Evolutionary conservation across 2,113 vertebrate species (phyloP), one percentile per base, ranked within the genome.

Genomic region (Ploceus nigricollis): DNA sequence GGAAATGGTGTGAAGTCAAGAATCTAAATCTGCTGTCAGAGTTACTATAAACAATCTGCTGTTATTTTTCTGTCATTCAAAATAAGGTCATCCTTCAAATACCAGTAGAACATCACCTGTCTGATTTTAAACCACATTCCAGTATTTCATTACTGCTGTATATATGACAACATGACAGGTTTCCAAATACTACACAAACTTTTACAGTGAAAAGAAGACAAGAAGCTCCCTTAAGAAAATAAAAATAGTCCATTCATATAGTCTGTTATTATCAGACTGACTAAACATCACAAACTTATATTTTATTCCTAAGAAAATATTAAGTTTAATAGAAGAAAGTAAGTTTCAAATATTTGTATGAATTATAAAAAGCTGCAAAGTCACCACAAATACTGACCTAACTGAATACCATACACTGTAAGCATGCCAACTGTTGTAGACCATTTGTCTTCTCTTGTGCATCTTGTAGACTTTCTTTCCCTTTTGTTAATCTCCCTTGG

Each of bases 401-500:
- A 61, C 15, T 77, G 37, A 94, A 75, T 47, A 63, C 25, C 21
- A 8, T 3, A 50, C 27, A 10, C 56, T 54, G 60, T 63, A 44
- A 95, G 24, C 24, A 31, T 9, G 27, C 33, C 57, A 53, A 80
- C 39, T 82, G 37, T 15, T 87, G 30, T 2, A 86, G 70, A 94
- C 77, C 64, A 85, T 95, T 87, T 84, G 58, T 40, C 76, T 53
- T 83, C 68, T 96, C 97, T 87, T 31, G 68, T 66, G 51, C 71
- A 84, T 96, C 96, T 95, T 97, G 76, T 78, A 98, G 96, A 95
- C 48, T 73, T 64, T 90, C 44, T 57, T 95, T 93, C 48, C 63
- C 40, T 81, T 65, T 63, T 79, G 28, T 77, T 91, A 92, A 97
- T 97, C 93, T 97, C 87, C 89, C 93, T 96, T 97, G 95, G 92